Base-by-base conservation (phyloP, 2,113 vertebrate species). In the Ptilorrhoa leucosticta region DNA sequence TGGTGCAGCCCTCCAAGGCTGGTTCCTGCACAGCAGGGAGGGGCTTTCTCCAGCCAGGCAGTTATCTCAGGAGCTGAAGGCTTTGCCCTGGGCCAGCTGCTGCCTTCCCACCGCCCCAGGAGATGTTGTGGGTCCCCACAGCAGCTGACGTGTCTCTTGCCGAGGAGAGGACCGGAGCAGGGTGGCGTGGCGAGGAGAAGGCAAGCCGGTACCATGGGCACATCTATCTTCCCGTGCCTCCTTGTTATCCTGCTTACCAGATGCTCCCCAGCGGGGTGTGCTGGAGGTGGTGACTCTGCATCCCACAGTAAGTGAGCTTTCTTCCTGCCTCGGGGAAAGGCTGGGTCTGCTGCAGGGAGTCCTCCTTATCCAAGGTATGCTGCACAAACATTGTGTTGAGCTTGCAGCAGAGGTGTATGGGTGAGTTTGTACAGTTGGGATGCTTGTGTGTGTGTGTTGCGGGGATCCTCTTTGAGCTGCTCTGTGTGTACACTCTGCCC, bases 281-380 rank as follows among this genome's bases (percentile, higher is more conserved):
- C 91, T 70, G 91, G 61, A 42, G 90, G 86, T 1, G 5, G 6
- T 2, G 14, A 13, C 48, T 88, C 95, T 50, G 63, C 58, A 72
- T 68, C 91, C 28, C 76, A 91, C 53, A 61, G 98, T 98, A 97
- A 98, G 97, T 91, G 78, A 87, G 31, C 39, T 64, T 84, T 87
- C 12, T 33, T 89, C 16, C 50, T 14, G 28, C 45, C 44, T 71
- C 10, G 3, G 48, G 37, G 40, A 48, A 50, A 47, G 33, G 37
- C 40, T 54, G 45, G 15, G 7, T 68, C 39, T 83, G 65, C 60
- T 2, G 2, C 21, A 12, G 22, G 39, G 48, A 45, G n/a, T 39
- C 31, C 15, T 54, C 22, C 50, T 64, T 47, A 35, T 3, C 6
- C 9, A 21, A 60, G 5, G 28, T 35, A 6, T 77, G 69, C 68